Evolutionary conservation across 2,113 vertebrate genomes (phyloP), one percentile per base, ranked within the genome.

Genomic region (Coturnix japonica): DNA sequence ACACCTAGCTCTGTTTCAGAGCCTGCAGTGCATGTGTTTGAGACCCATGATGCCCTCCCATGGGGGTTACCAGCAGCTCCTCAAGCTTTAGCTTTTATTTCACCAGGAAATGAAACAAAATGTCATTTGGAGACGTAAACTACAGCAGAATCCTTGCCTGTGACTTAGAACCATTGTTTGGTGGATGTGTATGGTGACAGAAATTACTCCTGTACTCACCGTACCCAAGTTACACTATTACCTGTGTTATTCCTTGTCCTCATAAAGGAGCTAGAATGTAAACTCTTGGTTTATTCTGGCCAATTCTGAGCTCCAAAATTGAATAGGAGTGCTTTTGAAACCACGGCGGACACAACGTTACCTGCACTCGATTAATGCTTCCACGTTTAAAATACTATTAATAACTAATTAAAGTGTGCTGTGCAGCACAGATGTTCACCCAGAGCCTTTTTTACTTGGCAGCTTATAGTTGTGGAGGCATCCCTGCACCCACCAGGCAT

Each of bases 401-500:
- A 41, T 41, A 41, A 13, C 39, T 41, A 66, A 61, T 41, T 41
- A 21, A 51, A 75, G 2, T 39, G 8, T 16, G 11, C 8, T 21
- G 16, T 10, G 14, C n/a, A 71, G 59, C 16, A 33, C n/a, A 64
- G 28, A 13, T 1, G 43, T 3, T 44, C 16, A 25, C 14, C 19
- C n/a, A 30, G 14, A 37, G 20, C 15, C 30, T 47, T n/a, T 41
- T n/a, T 4, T 37, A 37, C n/a, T 37, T 31, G 18, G 9, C 1
- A 1, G 51, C 19, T 61, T 35, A 31, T 39, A 28, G 33, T 19
- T 26, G 19, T 7, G 6, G 0, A 22, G 0, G 18, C 43, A 33
- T 35, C 21, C 15, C 7, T 3, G 1, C 0, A 1, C 46, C 19
- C 22, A 41, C 47, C 15, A 2, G 41, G 39, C 5, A 2, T 0